phyloP scores from a whole-genome alignment of 1,140 invertebrate genomes.

The Maconellicoccus hirsutus region DNA sequence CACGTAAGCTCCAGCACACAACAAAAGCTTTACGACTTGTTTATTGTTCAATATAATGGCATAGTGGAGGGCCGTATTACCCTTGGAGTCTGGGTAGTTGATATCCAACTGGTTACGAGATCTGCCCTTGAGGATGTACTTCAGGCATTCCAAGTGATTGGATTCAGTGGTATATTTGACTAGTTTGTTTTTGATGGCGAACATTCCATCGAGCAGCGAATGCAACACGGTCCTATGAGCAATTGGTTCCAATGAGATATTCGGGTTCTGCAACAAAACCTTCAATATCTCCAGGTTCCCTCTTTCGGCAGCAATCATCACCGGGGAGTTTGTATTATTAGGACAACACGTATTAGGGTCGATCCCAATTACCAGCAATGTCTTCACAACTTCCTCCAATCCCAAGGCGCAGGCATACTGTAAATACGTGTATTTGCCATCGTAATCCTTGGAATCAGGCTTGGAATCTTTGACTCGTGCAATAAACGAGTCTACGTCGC shows the following conservation, averaged over 20 bases:
- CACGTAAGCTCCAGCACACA: slow-evolving; percentile 56
- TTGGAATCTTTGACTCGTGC: background rate
- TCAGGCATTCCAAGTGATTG: slow-evolving; percentile 29
- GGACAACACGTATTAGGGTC: slow-evolving; percentile 37
- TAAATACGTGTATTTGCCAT: slow-evolving; percentile 40
- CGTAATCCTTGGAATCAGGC: slow-evolving; percentile 23
- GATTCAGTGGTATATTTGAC: slow-evolving; percentile 38
- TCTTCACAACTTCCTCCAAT: slow-evolving; percentile 41
- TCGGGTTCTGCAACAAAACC: slow-evolving; percentile 41
- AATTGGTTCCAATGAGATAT: slow-evolving; percentile 37
- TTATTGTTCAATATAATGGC: slow-evolving; percentile 52
- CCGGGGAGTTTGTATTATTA: slow-evolving; percentile 33
- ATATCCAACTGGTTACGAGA: slow-evolving; percentile 33
- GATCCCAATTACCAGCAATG: slow-evolving; percentile 42
- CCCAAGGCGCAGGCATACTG: slow-evolving; percentile 48
- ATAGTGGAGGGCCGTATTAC: slow-evolving; percentile 69
- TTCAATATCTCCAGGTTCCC: slow-evolving; percentile 49
- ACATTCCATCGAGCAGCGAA: slow-evolving; percentile 39
- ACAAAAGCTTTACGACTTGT: slow-evolving; percentile 8
- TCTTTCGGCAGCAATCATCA: slow-evolving; percentile 46
- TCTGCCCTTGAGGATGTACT: slow-evolving; percentile 26
- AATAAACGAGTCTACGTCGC: slow-evolving; percentile 26
- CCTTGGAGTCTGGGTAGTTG: slow-evolving; percentile 53
- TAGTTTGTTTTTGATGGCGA: slow-evolving; percentile 37
- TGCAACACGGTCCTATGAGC: slow-evolving; percentile 42